phyloP scores from a whole-genome alignment of 2,113 vertebrate species.

The Heloderma charlesbogerti region DNA sequence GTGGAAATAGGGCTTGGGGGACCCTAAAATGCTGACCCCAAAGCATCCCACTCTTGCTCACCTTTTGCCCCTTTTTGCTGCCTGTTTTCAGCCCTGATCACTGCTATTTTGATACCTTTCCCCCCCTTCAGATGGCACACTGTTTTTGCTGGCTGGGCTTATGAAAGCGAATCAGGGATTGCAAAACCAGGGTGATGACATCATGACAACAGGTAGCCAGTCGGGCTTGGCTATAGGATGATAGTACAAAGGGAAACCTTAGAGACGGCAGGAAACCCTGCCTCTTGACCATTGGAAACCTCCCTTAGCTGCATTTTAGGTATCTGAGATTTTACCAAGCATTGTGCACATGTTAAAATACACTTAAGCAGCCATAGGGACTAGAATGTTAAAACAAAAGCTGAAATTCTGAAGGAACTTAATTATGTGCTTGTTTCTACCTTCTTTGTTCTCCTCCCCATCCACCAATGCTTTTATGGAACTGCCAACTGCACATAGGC shows the following conservation, averaged over 20 bases:
- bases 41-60: background rate
- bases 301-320: background rate
- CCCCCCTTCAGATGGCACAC: too few relatives aligned
- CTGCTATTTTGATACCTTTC: background rate
- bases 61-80: background rate
- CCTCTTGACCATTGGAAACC: background rate
- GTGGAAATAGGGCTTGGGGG: background rate
- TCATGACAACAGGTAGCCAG: background rate
- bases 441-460: too few relatives aligned
- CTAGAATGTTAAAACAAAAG: background rate
- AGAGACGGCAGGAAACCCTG: background rate
- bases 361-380: background rate
- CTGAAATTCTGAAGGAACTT: background rate
- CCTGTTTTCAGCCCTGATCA: background rate
- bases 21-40: background rate
- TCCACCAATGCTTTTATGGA: background rate
- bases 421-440: background rate
- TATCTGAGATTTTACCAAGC: background rate
- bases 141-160: background rate
- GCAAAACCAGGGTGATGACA: background rate
- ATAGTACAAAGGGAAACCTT: background rate
- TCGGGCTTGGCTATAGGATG: background rate
- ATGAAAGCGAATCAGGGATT: background rate
- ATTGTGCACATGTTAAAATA: background rate
- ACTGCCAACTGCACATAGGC: background rate